These are phyloP conservation scores for Heteractis magnifica DNA, from an alignment of 92 coral and sea anemone species.

Conservation along the genomic window DNA sequence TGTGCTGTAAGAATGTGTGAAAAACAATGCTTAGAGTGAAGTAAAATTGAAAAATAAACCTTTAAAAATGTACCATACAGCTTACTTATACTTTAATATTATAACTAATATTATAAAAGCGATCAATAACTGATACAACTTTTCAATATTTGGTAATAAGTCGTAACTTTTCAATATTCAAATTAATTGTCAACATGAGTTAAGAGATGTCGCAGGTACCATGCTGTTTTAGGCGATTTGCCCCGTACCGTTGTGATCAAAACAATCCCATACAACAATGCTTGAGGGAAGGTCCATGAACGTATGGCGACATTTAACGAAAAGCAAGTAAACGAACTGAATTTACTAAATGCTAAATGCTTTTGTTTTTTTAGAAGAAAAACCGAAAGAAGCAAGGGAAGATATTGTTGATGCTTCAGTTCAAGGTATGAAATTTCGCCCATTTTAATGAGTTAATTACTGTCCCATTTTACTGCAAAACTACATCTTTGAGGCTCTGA, in stretches of 20 bases:
- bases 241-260: constrained; percentile 8
- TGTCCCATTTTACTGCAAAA: neutral
- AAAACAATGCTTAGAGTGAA: too few relatives aligned
- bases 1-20: too few relatives aligned
- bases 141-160: neutral
- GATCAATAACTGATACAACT: neutral
- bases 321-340: neutral
- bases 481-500: neutral
- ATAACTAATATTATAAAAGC: neutral
- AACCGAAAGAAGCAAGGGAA: neutral
- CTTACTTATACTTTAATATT: neutral
- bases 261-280: neutral
- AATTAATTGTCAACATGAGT: neutral
- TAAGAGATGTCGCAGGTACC: constrained; percentile 25
- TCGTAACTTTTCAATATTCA: neutral
- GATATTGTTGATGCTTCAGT: constrained; percentile 22
- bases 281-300: neutral
- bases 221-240: constrained; percentile 16
- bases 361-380: neutral
- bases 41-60: too few relatives aligned
- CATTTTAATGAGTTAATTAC: neutral
- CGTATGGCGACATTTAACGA: neutral
- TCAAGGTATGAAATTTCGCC: constrained; percentile 7
- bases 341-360: neutral
- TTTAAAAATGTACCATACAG: too few relatives aligned